These are phyloP conservation scores for Myodes glareolus DNA, from an alignment of 2,113 vertebrate species.

Conservation along the genomic window DNA sequence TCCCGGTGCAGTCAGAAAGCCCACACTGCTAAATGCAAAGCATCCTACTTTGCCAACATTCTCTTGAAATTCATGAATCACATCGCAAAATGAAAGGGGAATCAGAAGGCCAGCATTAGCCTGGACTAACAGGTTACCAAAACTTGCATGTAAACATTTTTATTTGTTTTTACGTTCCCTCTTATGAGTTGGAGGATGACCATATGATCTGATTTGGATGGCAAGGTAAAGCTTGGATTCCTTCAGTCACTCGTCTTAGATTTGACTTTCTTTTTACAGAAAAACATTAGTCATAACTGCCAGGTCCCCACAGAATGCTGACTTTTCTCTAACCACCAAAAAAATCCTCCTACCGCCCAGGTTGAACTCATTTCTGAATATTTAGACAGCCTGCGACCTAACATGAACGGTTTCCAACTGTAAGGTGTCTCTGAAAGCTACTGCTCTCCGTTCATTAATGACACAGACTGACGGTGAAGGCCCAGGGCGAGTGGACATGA, in stretches of 20 bases:
- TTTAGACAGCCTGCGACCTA: neutral
- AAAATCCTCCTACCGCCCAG: neutral
- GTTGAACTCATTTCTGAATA: neutral
- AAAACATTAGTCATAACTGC: neutral
- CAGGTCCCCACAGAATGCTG: neutral
- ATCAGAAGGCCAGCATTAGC: neutral
- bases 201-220: neutral
- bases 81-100: neutral
- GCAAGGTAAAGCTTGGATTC: neutral
- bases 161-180: neutral
- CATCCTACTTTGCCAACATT: neutral
- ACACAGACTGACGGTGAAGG: neutral
- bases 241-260: neutral
- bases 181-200: neutral
- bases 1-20: slow-evolving; percentile 18
- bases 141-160: neutral
- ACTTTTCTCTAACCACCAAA: neutral
- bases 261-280: neutral
- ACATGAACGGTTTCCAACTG: neutral
- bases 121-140: neutral
- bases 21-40: slow-evolving; percentile 50
- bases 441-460: neutral
- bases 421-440: neutral
- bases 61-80: neutral
- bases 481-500: neutral